Base-by-base conservation (phyloP, 2,888 invertebrate species). In the Nomada fucata region DNA sequence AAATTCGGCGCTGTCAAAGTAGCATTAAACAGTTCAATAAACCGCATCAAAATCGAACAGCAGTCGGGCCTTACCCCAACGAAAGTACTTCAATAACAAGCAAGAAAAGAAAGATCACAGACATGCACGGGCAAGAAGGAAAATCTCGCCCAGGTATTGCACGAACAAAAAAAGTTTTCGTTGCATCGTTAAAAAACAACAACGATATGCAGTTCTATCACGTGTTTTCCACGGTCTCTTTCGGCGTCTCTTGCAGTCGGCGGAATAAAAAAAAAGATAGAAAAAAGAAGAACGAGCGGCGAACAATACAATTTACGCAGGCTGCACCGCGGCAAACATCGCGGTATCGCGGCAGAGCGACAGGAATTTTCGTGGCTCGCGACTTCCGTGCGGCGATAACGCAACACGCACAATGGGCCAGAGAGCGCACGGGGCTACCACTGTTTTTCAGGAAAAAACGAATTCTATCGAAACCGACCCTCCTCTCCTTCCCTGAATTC, bases 301-400 rank as follows among this genome's bases (percentile, higher is more conserved):
- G 60, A 70, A 82, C 82, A 82, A 82, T 75, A 63, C 81, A 60
- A 81, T 81, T 81, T 76, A 64, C 82, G 80, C 82, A 61, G 50
- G 61, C 59, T 67, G 78, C 80, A 52, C 57, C 47, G 64, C 53
- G 42, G 61, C 26, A n/a, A 26, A 18, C 15, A 23, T 52, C 4
- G 42, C 20, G 60, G 47, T 55, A 53, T 60, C 44, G 68, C 47
- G 26, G 26, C 55, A 23, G 9, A 36, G 59, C 55, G 50, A 7
- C 36, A 18, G 52, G 65, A 61, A 63, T 67, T 74, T 67, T 67
- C 71, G 55, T 67, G 67, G 71, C 29, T 67, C 65, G 74, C 74
- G 82, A 82, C 77, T 86, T 84, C 76, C 82, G 78, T 29, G 26
- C 36, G 18, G 29, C 75, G 79, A 84, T 79, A 87, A 83, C 57